These are phyloP conservation scores for Idaea dimidiata DNA, from an alignment of 2,888 invertebrate species.

Conservation along the genomic window DNA sequence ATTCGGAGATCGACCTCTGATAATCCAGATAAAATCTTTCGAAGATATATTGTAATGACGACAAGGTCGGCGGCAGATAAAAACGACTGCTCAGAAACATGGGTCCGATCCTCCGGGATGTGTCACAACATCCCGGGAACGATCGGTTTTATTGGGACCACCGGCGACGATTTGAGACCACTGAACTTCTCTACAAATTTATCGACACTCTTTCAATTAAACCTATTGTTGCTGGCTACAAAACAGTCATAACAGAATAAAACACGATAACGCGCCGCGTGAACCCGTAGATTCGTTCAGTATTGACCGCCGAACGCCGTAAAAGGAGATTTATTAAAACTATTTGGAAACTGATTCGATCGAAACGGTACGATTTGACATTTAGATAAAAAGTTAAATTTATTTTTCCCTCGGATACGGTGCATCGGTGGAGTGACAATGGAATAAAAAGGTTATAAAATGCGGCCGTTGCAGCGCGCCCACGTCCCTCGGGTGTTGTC, in stretches of 20 bases:
- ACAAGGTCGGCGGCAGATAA: conserved; percentile 69
- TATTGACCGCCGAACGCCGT: conserved; percentile 69
- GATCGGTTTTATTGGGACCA: conserved; percentile 69
- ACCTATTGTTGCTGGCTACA: conserved; percentile 72
- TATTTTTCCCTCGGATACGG: conserved; percentile 73
- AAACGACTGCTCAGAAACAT: conserved; percentile 61
- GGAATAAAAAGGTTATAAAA: conserved; percentile 81
- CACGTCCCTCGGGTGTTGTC: conserved; percentile 71
- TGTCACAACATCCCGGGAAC: conserved; percentile 49
- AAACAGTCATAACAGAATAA: conserved; percentile 73
- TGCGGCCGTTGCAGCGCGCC: conserved; percentile 70
- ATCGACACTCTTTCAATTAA: conserved; percentile 81
- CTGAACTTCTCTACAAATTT: conserved; percentile 71
- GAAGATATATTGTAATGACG: conserved; percentile 70
- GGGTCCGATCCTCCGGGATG: conserved; percentile 62
- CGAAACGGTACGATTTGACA: conserved; percentile 80
- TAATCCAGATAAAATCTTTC: conserved; percentile 52
- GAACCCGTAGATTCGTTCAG: conserved; percentile 66
- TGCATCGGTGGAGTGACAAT: conserved; percentile 73
- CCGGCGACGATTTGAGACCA: conserved; percentile 60
- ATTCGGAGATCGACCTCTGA: conserved; percentile 47
- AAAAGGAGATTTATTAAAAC: conserved; percentile 82
- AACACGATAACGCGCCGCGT: conserved; percentile 76
- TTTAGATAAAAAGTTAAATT: conserved; percentile 80
- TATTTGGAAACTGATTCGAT: conserved; percentile 81